Evolutionary conservation across 2,888 invertebrate species (phyloP).

Genomic region (Apodemia duryi): DNA sequence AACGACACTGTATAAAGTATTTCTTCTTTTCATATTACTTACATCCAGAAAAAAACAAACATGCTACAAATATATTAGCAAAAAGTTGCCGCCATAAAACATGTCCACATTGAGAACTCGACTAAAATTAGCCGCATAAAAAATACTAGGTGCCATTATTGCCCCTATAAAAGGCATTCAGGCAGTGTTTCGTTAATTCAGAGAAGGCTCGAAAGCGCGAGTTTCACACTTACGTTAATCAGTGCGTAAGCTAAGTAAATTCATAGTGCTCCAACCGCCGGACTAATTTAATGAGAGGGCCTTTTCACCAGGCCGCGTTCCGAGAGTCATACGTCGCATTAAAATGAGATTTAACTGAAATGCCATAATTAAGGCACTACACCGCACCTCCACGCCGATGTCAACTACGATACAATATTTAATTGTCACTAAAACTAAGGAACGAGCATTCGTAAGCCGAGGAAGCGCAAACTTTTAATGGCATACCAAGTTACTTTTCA

Average conservation of each 20-base stretch:
- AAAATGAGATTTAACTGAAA: conserved; percentile 50
- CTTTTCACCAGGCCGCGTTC: conserved; percentile 49
- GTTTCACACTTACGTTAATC: conserved; percentile 70
- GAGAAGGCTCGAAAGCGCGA: conserved; percentile 57
- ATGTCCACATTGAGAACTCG: conserved; percentile 30
- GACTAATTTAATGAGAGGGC: conserved; percentile 73
- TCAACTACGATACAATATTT: conserved; percentile 36
- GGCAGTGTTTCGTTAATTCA: conserved; percentile 52
- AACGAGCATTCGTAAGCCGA: conserved; percentile 29
- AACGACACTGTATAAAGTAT: no score
- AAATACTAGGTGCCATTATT: conserved; percentile 53
- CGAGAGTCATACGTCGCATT: conserved; percentile 42
- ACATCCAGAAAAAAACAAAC: not conserved
- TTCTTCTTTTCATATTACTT: no score
- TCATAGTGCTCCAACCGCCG: conserved; percentile 71
- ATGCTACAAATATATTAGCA: conserved; percentile 23
- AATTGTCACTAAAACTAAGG: conserved; percentile 37
- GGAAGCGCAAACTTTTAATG: conserved; percentile 32
- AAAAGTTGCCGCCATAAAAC: conserved; percentile 28
- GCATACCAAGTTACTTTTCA: conserved; percentile 22
- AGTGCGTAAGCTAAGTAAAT: conserved; percentile 60
- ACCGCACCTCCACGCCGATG: conserved; percentile 35
- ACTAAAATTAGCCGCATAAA: conserved; percentile 49
- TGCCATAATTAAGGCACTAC: conserved; percentile 48
- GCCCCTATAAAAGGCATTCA: conserved; percentile 65